Evolutionary conservation across 2,888 invertebrate genomes (phyloP), one percentile per base, ranked within the genome.

Genomic region (Acleris laterana): DNA sequence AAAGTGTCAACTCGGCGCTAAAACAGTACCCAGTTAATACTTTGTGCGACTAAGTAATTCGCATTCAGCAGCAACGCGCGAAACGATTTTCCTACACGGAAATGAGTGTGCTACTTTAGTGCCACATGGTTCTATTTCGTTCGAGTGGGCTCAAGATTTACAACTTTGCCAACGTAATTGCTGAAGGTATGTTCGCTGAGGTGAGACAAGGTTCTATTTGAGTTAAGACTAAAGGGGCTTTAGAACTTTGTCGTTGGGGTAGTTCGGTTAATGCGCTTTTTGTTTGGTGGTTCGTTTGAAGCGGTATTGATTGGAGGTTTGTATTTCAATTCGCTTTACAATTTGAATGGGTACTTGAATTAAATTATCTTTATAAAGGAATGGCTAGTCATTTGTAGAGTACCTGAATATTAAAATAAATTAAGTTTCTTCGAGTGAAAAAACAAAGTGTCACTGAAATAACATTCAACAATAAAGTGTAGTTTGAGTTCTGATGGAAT

Each of bases 141-240:
- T 69, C 69, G 72, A 69, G 60, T 62, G 55, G 66, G 63, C 69
- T 68, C 65, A 70, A 72, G 75, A 75, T 73, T 74, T 74, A 75
- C 71, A 76, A 71, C 75, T 72, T 75, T 75, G 74, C 73, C 69
- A 73, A 71, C 57, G 64, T 62, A 58, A 74, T 77, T 74, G 74
- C 74, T 74, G 64, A 68, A 75, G 72, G 72, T 74, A 71, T 73
- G 67, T 68, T 70, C 68, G 66, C 53, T 64, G 62, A 58, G 53
- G 68, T 61, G 63, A 65, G 72, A 69, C 69, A 63, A 46, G 66
- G 75, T 74, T 72, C 71, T 71, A 71, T 73, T 73, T 70, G 70
- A 69, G 69, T 69, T 69, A 62, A 63, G 63, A 62, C 56, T 63
- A 38, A 62, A 50, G 46, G 17, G 44, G 25, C 38, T 56, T 25